Evolutionary conservation across 2,113 vertebrate genomes (phyloP), one percentile per base, ranked within the genome.

Genomic region (Alethe castanea): DNA sequence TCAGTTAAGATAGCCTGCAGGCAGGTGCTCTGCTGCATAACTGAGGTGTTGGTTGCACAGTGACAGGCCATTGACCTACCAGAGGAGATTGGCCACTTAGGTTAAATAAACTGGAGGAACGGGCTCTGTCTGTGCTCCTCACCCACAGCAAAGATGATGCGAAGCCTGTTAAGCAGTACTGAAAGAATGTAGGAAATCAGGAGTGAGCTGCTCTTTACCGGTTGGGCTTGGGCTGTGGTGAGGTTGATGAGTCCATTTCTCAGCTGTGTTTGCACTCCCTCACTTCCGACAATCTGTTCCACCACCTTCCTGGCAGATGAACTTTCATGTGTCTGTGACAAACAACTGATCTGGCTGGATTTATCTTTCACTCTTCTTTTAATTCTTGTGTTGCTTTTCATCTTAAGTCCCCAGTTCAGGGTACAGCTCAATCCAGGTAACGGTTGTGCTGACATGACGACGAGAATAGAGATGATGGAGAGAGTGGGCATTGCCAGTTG

Each of bases 401-500:
- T 24, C 17, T 57, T 23, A 67, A 56, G 62, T 82, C n/a, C 22
- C 28, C 4, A 4, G 1, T 67, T 86, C 12, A 47, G 33, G 36
- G 47, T 47, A n/a, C 44, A 57, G 16, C 0, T 0, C 36, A 16
- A 36, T 59, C 53, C 36, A 72, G 16, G 28, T 38, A 44, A n/a
- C 52, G 35, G 77, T 73, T 69, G 44, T 83, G 59, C 57, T 0
- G 0, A 16, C 28, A 5, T 3, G 4, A 16, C 0, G 1, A 12
- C 47, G 36, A 67, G 64, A 84, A 22, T 25, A 62, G n/a, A 45
- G 17, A 14, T 78, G 64, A 28, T 60, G n/a, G 42, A 45, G 8
- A 73, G 26, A 9, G 19, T 90, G 48, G 28, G 24, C 17, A 40
- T 8, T 72, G 29, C 19, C 1, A 2, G 6, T 8, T 53, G 36